Evolutionary conservation across 2,113 vertebrate species (phyloP).

Genomic region (Cariama cristata): DNA sequence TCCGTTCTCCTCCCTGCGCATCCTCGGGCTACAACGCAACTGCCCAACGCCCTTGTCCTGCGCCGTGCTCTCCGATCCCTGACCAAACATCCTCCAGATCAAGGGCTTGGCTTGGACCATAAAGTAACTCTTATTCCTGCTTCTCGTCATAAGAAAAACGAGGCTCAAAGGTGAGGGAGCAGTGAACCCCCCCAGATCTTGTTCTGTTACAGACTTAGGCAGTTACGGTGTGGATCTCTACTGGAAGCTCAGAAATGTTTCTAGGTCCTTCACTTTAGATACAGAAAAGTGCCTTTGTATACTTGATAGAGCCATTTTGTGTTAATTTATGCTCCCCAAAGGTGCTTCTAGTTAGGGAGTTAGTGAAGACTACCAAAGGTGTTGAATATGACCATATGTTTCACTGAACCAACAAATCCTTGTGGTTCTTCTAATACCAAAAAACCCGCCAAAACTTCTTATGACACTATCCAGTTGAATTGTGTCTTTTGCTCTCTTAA

Average conservation of each 20-base stretch:
- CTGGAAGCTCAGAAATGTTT: neutral
- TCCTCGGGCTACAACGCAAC: neutral
- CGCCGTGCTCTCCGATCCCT: neutral
- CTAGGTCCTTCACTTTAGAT: neutral
- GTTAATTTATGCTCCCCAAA: neutral
- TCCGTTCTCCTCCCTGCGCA: neutral
- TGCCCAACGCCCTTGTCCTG: neutral
- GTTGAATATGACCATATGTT: neutral
- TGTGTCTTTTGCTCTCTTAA: neutral
- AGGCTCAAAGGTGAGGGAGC: neutral
- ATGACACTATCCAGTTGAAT: neutral
- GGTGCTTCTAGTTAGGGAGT: neutral
- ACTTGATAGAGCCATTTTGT: neutral
- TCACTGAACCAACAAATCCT: neutral
- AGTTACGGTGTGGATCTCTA: neutral
- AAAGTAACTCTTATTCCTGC: neutral
- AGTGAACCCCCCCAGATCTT: fast-evolving
- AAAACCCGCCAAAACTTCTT: fast-evolving
- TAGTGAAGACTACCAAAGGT: neutral
- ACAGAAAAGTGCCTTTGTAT: neutral
- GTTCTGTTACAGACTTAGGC: neutral
- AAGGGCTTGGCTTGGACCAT: neutral
- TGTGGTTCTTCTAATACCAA: neutral
- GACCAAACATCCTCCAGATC: neutral
- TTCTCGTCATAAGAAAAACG: fast-evolving